Evolutionary conservation across 2,888 invertebrate genomes (phyloP), one percentile per base, ranked within the genome.

Genomic region (Epinotia brunnichana): DNA sequence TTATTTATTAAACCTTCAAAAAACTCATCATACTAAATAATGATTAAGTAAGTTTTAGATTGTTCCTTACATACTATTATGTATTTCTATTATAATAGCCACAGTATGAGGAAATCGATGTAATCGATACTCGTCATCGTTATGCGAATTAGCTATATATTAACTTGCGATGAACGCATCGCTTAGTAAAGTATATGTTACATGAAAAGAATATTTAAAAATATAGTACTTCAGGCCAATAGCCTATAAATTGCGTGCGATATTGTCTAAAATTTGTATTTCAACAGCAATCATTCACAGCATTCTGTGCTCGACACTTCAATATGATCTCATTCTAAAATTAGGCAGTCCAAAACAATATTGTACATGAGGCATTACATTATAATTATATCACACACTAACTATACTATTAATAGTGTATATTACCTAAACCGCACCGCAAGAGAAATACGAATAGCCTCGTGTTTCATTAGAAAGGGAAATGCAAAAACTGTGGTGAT

Each of bases 81-180:
- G 48, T 48, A 48, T 48, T 21, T 21, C 41, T 48, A 72, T 72
- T 61, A 66, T 64, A 72, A 72, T 62, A 61, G 62, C 72, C 67
- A 72, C 72, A 72, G 48, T 24, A 56, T 17, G 17, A 54, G 66
- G 60, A 70, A 51, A 21, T n/a, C 21, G 29, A 48, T 51, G 51
- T n/a, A 39, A 63, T 70, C 63, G 57, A 51, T 62, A 44, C 56
- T 51, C 44, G 35, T 48, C 44, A 64, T 13, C 17, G 21, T 56
- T 41, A 41, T 56, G 39, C 21, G 66, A 56, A 66, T 21, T 29
- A n/a, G 53, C 64, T 39, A 35, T 48, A 48, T 39, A 35, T 48
- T 62, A 62, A 29, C 44, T 29, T 29, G 13, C 62, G 48, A 64
- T 66, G 66, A 66, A 39, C 54, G 41, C 54, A 64, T 2, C 13